Percentiles rank a stretch among this genome's conserved stretches.
phyloP scores from a whole-genome alignment of 2,113 vertebrate genomes.

The Indri indri region DNA sequence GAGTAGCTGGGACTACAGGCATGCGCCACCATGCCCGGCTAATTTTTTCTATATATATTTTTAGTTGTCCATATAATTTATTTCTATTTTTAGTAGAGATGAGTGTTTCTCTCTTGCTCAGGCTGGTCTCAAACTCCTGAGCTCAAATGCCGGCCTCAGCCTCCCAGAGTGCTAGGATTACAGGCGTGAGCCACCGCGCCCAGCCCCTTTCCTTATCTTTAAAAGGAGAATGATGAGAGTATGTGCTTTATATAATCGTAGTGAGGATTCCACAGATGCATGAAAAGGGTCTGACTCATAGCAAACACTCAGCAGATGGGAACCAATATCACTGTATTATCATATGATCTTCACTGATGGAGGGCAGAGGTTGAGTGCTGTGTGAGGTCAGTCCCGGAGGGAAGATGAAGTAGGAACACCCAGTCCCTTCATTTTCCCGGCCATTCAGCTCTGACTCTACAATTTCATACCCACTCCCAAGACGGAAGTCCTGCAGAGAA shows the following conservation, averaged over 20 bases:
- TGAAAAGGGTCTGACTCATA: neutral
- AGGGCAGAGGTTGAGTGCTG: neutral
- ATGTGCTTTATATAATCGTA: neutral
- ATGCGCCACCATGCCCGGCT: no score
- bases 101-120: no score
- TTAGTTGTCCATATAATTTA: no score
- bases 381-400: neutral
- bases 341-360: neutral
- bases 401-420: neutral
- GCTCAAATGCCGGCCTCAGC: no score
- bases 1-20: no score
- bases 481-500: neutral
- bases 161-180: no score
- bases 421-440: neutral
- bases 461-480: neutral
- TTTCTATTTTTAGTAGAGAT: no score
- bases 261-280: neutral
- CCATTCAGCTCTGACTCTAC: neutral
- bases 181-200: no score
- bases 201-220: neutral
- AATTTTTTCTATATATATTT: no score
- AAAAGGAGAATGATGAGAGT: neutral
- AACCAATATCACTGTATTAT: neutral
- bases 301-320: neutral
- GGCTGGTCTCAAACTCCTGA: no score